Conservation (phyloP, 2,797 vertebrate species). For the Pseudochirops cupreus region DNA sequence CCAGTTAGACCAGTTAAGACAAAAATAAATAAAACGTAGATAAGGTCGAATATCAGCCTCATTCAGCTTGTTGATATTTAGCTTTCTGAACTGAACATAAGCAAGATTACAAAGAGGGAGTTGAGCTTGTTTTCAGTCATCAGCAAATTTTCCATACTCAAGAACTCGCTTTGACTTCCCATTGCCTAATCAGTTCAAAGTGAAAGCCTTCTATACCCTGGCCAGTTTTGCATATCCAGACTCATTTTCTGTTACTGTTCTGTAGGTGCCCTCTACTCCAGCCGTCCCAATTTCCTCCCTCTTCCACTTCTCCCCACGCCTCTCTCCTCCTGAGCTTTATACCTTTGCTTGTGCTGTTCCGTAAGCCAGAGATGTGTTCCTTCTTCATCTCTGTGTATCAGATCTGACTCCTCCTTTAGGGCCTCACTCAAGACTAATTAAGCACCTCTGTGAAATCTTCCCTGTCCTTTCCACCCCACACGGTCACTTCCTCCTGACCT, state of each 20-base stretch:
- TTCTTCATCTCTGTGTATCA: background rate
- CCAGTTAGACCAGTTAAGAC: slow-evolving; percentile 63
- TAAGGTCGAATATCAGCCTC: slow-evolving; percentile 61
- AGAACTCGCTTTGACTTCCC: slow-evolving; percentile 26
- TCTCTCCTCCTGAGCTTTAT: background rate
- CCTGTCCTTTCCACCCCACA: background rate
- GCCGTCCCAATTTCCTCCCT: background rate
- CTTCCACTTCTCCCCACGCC: background rate
- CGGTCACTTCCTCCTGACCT: background rate
- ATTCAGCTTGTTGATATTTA: slow-evolving; percentile 36
- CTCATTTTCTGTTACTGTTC: background rate
- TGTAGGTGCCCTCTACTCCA: background rate
- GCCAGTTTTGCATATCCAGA: background rate
- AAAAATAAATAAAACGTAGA: slow-evolving; percentile 71
- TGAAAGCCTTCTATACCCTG: background rate
- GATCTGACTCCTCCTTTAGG: background rate
- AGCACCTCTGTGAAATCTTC: background rate
- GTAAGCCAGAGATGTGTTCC: background rate
- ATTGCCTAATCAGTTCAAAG: background rate
- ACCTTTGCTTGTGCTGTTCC: background rate
- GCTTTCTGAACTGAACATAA: slow-evolving; percentile 49
- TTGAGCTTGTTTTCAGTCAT: background rate
- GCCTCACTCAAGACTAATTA: background rate
- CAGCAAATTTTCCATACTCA: background rate
- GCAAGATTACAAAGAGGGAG: slow-evolving; percentile 25